Evolutionary conservation across 2,888 invertebrate species (phyloP), one percentile per base, ranked within the genome.

Genomic region (Gastrophysa polygoni): DNA sequence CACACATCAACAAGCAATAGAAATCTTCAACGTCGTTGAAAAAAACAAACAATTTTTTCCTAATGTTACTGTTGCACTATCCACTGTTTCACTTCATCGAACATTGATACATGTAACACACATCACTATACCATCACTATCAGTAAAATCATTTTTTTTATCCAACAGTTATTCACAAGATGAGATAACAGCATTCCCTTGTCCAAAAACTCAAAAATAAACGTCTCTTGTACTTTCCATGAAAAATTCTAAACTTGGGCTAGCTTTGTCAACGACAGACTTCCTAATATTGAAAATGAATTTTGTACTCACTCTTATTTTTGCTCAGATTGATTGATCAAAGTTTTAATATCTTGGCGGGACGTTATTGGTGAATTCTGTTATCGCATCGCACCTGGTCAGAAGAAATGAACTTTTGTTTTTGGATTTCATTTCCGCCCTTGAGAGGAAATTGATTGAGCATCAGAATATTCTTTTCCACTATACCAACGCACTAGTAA

Each of bases 11-110:
- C 55, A 55, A 10, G 55, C 55, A 28, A 46, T 44, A n/a, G 55
- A 55, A 44, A 55, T 55, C 43, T 55, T 55, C 55, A 55, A 55
- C n/a, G 43, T 55, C 17, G 28, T 55, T 28, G 44, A 55, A 24
- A 55, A 43, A 28, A 55, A 17, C 24, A 46, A 43, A 55, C n/a
- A 55, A 43, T 55, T 46, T 55, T 8, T 55, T 55, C 44, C 46
- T 55, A 10, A 55, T 46, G 44, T 46, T 44, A 55, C 44, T 20
- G 11, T 28, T 55, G 55, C 46, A 44, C 55, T 55, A 17, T 29
- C 46, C 46, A 29, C 28, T 55, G 44, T 46, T 55, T 55, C 44
- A 24, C 46, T 14, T 55, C 5, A 55, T 14, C 14, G 28, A 5
- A 44, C 55, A 46, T 55, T 46, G 16, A 55, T 55, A 18, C 55